Percentiles rank a stretch among this genome's conserved stretches.
These are phyloP conservation scores for Dolichomitus sp. DNA, from an alignment of 2,888 invertebrate genomes.

Conservation along the genomic window DNA sequence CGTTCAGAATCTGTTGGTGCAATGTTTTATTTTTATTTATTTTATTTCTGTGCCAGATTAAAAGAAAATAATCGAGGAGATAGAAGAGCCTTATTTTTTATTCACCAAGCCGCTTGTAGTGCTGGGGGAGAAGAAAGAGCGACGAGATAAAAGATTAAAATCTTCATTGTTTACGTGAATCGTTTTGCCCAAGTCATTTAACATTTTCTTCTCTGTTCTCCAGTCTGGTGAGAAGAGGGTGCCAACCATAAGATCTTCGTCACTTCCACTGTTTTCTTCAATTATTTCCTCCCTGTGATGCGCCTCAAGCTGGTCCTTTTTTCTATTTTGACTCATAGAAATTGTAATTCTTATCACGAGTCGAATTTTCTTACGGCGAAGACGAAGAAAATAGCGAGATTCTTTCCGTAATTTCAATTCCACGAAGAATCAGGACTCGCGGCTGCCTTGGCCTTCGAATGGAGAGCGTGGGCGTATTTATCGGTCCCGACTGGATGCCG, in stretches of 20 bases:
- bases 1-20: background rate
- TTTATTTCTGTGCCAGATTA: background rate
- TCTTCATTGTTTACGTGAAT: constrained; percentile 34
- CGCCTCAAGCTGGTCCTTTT: constrained; percentile 13
- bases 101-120: constrained; percentile 1
- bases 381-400: constrained; percentile 2
- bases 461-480: background rate
- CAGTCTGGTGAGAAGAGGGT: background rate
- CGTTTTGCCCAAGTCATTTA: constrained; percentile 27
- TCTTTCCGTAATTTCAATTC: constrained; percentile 43
- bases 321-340: constrained; percentile 40
- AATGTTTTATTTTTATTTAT: background rate
- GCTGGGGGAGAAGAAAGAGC: background rate
- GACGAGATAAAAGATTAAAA: constrained; percentile 13
- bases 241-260: background rate
- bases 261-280: background rate
- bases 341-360: constrained; percentile 42
- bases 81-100: background rate
- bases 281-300: background rate
- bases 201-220: constrained; percentile 34
- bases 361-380: background rate
- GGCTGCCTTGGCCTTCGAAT: background rate
- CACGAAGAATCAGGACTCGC: constrained; percentile 1
- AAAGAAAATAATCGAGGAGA: background rate
- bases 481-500: background rate